Evolutionary conservation across 2,113 vertebrate species (phyloP), one percentile per base, ranked within the genome.

Genomic region (Gymnorhina tibicen): DNA sequence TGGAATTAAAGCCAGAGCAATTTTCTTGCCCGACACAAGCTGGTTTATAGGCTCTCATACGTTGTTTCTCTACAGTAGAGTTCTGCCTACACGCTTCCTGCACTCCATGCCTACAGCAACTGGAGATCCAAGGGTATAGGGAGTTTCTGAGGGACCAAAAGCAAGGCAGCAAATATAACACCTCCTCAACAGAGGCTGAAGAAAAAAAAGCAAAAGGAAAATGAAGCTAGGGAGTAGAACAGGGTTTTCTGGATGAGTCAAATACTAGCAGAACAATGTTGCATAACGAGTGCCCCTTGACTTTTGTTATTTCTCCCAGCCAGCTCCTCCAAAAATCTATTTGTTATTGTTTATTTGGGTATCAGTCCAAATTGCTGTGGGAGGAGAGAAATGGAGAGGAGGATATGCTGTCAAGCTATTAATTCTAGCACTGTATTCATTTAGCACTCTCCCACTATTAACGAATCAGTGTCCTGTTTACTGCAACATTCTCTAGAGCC

Each of bases 291-390:
- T 79, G 85, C 56, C 93, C 95, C 85, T 97, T 86, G 95, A 96
- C 95, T 95, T 96, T 49, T 86, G 88, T 95, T 96, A 93, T 96
- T 97, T 86, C 85, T 96, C 47, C 88, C 53, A 96, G 88, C 27
- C 90, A 80, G 55, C 92, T 94, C 92, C 95, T 96, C 87, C 93
- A 94, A 91, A 95, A 96, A 93, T 77, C 87, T 83, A 67, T 91
- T 83, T 90, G 93, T 96, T 95, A 93, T 95, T 96, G 96, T 96
- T 97, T 96, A 84, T 93, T 96, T 96, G 93, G 96, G 95, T 94
- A 92, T 91, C 83, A 81, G 95, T 95, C 95, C 95, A 96, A 97
- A 95, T 77, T 93, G 85, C 85, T 95, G 93, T 91, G 85, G 95
- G 95, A 96, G 90, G 87, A 96, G 88, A 94, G 70, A 87, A 81